Evolutionary conservation across 1,140 invertebrate species (phyloP).

Genomic region (Anagrus nilaparvatae): DNA sequence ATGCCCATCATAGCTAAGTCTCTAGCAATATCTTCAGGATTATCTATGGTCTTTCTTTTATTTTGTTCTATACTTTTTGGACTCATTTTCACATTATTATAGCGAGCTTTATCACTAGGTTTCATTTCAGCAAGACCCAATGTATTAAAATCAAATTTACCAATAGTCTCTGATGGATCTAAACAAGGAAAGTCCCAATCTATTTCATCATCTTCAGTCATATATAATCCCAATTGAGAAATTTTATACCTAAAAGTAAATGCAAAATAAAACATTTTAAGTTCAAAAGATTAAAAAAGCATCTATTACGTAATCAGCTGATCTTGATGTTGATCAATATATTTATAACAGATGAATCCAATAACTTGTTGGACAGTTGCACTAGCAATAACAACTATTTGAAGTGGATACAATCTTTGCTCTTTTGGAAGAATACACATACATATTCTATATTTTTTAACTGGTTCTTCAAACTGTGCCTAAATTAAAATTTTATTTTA

Average conservation of each 20-base stretch:
- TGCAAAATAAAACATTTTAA: conserved; percentile 2
- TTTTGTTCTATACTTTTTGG: conserved; percentile 24
- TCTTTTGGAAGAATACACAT: conserved; percentile 74
- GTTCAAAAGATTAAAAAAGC: not conserved
- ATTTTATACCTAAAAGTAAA: conserved; percentile 41
- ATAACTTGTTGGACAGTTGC: conserved; percentile 89
- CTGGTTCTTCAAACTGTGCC: conserved; percentile 62
- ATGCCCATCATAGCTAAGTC: conserved; percentile 53
- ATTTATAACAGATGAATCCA: conserved; percentile 83
- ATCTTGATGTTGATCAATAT: conserved; percentile 40
- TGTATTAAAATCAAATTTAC: conserved; percentile 85
- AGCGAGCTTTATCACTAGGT: conserved; percentile 35
- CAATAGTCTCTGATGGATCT: conserved; percentile 75
- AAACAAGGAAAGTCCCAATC: conserved; percentile 87
- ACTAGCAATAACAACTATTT: conserved; percentile 65
- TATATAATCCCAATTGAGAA: conserved; percentile 72
- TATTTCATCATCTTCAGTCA: conserved; percentile 93
- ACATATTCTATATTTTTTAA: conserved; percentile 75
- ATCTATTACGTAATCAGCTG: conserved; percentile 38
- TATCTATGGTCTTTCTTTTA: conserved; percentile 31
- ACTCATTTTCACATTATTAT: conserved; percentile 22
- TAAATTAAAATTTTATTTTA: conserved; percentile 24
- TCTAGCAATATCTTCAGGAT: conserved; percentile 32
- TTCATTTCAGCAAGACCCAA: conserved; percentile 74
- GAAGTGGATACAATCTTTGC: conserved; percentile 73